Conservation (phyloP, 1,140 invertebrate species). For the Psilanteris sp. region DNA sequence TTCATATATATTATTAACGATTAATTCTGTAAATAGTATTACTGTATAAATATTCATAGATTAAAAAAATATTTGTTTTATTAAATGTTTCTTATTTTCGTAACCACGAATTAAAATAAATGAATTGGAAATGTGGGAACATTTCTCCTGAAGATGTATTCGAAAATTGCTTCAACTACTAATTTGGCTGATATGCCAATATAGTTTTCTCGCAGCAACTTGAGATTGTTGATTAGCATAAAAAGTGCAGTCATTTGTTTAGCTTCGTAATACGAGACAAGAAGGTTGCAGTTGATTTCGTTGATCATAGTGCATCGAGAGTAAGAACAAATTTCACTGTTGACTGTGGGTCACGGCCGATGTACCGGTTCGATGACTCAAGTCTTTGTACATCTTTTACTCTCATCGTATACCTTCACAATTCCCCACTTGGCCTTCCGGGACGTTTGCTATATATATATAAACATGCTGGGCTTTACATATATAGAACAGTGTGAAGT, state of each 20-base stretch:
- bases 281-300: constrained; percentile 28
- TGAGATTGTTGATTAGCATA: too few species aligned
- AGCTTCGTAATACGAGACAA: constrained; percentile 24
- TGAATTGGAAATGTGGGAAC: too few species aligned
- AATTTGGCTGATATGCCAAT: constrained; percentile 3
- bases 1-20: too few species aligned
- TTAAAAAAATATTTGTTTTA: too few species aligned
- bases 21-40: too few species aligned
- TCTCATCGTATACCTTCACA: constrained; percentile 60
- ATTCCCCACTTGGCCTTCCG: constrained; percentile 61
- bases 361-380: constrained; percentile 62
- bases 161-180: constrained; percentile 5
- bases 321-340: constrained; percentile 62
- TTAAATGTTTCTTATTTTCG: too few species aligned
- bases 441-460: constrained; percentile 57
- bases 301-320: constrained; percentile 48
- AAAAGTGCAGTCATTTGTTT: constrained; percentile 11
- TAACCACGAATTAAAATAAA: too few species aligned
- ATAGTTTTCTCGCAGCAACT: not conserved
- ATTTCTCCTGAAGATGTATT: too few species aligned
- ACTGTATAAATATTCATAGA: too few species aligned
- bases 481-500: constrained; percentile 56
- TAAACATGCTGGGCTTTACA: constrained; percentile 45
- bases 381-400: constrained; percentile 63
- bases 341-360: constrained; percentile 59